Conservation (phyloP, 2,888 invertebrate species). For the Tiliacea aurago region DNA sequence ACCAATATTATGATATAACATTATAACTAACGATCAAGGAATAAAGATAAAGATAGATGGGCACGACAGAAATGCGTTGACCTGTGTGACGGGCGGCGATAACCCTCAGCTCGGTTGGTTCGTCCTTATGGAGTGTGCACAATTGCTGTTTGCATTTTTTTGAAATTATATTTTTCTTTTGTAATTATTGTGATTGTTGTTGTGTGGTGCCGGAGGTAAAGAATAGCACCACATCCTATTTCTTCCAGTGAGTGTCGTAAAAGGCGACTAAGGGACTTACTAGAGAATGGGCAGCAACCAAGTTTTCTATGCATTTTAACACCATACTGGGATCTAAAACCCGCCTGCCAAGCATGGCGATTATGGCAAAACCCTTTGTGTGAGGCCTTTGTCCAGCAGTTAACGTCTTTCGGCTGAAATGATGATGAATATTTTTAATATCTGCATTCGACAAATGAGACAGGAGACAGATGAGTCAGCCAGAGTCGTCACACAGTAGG, state of each 20-base stretch:
- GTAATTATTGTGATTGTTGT: background rate
- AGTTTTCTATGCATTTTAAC: too few relatives aligned
- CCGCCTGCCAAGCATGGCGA: too few relatives aligned
- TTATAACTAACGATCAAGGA: slow-evolving; percentile 74
- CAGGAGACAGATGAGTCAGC: background rate
- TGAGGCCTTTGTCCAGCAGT: too few relatives aligned
- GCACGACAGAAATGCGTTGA: slow-evolving; percentile 78
- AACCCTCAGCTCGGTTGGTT: slow-evolving; percentile 74
- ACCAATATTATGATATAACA: slow-evolving; percentile 51
- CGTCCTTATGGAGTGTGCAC: slow-evolving; percentile 65
- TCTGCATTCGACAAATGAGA: background rate
- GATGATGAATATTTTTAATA: too few relatives aligned
- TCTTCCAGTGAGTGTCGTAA: too few relatives aligned
- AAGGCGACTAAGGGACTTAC: too few relatives aligned
- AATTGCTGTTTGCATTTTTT: slow-evolving; percentile 31
- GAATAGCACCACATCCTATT: too few relatives aligned
- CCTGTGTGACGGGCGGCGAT: slow-evolving; percentile 75
- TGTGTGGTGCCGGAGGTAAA: too few relatives aligned
- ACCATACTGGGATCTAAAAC: too few relatives aligned
- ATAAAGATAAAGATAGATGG: slow-evolving; percentile 74
- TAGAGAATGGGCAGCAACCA: too few relatives aligned
- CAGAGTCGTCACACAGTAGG: background rate
- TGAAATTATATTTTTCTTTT: background rate
- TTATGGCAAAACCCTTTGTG: too few relatives aligned
- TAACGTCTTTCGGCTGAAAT: too few relatives aligned